These are phyloP conservation scores for Carduelis carduelis DNA, from an alignment of 2,797 vertebrate genomes.

Conservation along the genomic window DNA sequence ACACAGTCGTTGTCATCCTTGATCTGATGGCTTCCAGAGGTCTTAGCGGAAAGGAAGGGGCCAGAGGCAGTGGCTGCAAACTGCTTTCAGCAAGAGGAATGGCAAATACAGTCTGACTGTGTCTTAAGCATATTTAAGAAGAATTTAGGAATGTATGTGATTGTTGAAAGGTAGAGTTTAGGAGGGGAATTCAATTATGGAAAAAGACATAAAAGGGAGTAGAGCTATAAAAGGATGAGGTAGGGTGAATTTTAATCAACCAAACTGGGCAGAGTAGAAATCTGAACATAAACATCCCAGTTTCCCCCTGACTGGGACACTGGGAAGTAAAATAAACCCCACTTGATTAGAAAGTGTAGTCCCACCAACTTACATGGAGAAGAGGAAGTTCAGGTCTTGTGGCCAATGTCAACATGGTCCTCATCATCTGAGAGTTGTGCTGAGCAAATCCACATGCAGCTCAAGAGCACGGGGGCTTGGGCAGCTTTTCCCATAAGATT, in stretches of 20 bases:
- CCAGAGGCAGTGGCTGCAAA: not conserved
- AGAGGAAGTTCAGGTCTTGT: not conserved
- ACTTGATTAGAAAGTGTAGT: not conserved
- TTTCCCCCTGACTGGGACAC: not conserved
- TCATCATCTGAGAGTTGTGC: not conserved
- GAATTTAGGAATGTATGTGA: not conserved
- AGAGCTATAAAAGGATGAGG: not conserved
- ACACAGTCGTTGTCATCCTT: not conserved
- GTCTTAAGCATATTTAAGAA: not conserved
- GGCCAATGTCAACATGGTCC: fast-evolving
- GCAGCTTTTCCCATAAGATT: not conserved
- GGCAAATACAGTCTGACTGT: not conserved
- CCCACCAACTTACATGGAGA: not conserved
- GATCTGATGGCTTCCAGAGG: not conserved
- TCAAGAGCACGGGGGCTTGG: not conserved
- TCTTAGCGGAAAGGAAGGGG: not conserved
- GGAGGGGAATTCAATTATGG: not conserved
- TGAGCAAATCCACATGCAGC: not conserved
- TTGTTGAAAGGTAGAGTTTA: not conserved
- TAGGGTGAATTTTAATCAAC: not conserved
- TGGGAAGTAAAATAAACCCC: not conserved
- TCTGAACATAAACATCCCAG: not conserved
- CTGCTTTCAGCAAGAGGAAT: not conserved
- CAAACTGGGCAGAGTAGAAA: not conserved
- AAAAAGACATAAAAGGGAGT: not conserved